A percentile compares a stretch with the other conserved stretches of the same genome.
These are phyloP conservation scores for Tangara arthus DNA, from an alignment of 2,797 vertebrate genomes.

Conservation along the genomic window DNA sequence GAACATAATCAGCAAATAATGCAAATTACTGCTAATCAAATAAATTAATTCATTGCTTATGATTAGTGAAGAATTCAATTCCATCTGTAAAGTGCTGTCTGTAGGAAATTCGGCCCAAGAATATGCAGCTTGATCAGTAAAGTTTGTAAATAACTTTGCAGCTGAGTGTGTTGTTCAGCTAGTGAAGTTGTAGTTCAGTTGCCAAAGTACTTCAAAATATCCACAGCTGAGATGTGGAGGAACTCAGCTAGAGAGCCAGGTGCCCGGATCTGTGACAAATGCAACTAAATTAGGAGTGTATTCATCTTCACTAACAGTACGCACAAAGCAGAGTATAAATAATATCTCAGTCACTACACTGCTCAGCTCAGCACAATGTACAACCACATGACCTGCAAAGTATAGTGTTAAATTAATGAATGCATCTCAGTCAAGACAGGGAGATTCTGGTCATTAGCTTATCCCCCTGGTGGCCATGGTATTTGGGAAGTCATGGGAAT, in stretches of 20 bases:
- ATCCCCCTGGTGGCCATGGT: neutral
- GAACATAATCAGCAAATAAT: constrained; percentile 70
- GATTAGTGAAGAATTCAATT: constrained; percentile 65
- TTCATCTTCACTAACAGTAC: constrained; percentile 25
- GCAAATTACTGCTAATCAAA: constrained; percentile 70
- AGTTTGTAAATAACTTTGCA: constrained; percentile 75
- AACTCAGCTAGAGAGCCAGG: constrained; percentile 60
- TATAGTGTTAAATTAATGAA: neutral
- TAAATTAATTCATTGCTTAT: constrained; percentile 58
- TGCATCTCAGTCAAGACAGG: neutral
- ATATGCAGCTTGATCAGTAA: constrained; percentile 63
- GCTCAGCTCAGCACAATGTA: neutral
- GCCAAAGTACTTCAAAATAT: constrained; percentile 41
- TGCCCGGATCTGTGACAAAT: constrained; percentile 59
- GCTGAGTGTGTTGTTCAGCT: constrained; percentile 53
- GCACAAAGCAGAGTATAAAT: neutral
- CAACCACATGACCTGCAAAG: neutral
- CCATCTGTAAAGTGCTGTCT: constrained; percentile 60
- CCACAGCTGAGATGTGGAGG: constrained; percentile 55
- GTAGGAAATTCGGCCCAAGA: constrained; percentile 50
- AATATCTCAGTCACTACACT: constrained; percentile 19
- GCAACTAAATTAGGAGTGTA: constrained; percentile 50
- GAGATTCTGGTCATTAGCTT: neutral
- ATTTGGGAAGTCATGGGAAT: neutral
- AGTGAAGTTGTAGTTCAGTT: constrained; percentile 48